Evolutionary conservation across 2,888 invertebrate genomes (phyloP).

Genomic region (Caenorhabditis auriculariae): DNA sequence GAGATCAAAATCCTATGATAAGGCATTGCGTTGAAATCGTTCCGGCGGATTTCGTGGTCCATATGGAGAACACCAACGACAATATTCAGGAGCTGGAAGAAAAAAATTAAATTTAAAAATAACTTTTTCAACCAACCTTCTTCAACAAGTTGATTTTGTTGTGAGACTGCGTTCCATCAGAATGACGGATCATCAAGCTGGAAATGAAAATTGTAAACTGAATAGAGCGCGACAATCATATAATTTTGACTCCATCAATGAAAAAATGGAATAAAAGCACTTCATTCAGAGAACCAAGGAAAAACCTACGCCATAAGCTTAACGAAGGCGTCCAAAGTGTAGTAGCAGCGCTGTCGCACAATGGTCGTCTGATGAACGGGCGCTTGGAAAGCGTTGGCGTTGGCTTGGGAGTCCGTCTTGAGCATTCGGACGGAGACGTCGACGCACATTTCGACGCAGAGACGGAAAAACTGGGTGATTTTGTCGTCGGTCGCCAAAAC

Average conservation of each 20-base stretch:
- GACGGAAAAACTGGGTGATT: conserved; percentile 92
- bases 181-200: conserved; percentile 74
- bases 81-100: conserved; percentile 75
- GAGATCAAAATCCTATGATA: conserved; percentile 95
- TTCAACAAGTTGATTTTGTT: conserved; percentile 94
- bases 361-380: conserved; percentile 23
- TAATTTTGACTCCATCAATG: neutral
- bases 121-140: conserved; percentile 73
- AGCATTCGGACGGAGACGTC: conserved; percentile 81
- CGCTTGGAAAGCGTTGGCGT: too few species aligned
- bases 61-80: conserved; percentile 91
- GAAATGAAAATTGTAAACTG: too few species aligned
- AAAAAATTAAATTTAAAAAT: neutral
- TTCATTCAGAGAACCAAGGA: neutral
- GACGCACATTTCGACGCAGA: conserved; percentile 93
- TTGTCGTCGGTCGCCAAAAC: conserved; percentile 95
- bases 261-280: neutral
- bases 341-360: conserved; percentile 83
- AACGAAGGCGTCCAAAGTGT: conserved; percentile 72
- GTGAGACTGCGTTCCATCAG: conserved; percentile 84
- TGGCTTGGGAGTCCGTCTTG: conserved; percentile 29
- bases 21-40: conserved; percentile 92
- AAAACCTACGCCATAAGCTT: conserved; percentile 50
- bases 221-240: too few species aligned
- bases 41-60: conserved; percentile 87